These are phyloP conservation scores for Aythya baeri DNA, from an alignment of 2,113 vertebrate species.

Conservation along the genomic window DNA sequence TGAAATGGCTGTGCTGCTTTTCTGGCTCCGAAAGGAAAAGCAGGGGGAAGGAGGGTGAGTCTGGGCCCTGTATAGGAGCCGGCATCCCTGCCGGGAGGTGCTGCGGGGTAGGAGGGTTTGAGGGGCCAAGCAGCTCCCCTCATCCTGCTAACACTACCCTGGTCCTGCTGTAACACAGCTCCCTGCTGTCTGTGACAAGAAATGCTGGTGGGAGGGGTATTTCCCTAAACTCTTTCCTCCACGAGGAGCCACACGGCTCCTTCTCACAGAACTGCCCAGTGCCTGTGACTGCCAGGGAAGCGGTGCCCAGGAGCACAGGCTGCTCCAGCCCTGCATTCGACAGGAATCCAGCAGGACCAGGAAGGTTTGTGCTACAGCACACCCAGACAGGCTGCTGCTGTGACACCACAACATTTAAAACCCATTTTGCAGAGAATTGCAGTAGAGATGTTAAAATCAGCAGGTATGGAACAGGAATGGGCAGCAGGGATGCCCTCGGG, in stretches of 20 bases:
- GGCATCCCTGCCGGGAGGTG: neutral
- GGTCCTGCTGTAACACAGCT: neutral
- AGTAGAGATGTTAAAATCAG: neutral
- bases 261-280: neutral
- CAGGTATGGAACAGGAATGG: neutral
- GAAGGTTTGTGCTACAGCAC: neutral
- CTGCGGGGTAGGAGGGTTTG: neutral
- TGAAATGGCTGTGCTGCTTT: neutral
- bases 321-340: neutral
- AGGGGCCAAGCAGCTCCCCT: neutral
- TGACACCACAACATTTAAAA: neutral
- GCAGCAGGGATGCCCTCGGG: neutral
- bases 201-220: neutral
- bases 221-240: neutral
- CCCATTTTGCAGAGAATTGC: neutral
- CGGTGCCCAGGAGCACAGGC: accelerated
- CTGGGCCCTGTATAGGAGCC: neutral
- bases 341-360: neutral
- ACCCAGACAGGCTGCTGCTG: too few species aligned
- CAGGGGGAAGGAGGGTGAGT: neutral
- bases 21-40: neutral
- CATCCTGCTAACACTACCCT: neutral
- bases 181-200: neutral
- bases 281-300: neutral
- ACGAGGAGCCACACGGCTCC: neutral